phyloP scores from a whole-genome alignment of 2,113 vertebrate genomes.

The Tiliqua scincoides region DNA sequence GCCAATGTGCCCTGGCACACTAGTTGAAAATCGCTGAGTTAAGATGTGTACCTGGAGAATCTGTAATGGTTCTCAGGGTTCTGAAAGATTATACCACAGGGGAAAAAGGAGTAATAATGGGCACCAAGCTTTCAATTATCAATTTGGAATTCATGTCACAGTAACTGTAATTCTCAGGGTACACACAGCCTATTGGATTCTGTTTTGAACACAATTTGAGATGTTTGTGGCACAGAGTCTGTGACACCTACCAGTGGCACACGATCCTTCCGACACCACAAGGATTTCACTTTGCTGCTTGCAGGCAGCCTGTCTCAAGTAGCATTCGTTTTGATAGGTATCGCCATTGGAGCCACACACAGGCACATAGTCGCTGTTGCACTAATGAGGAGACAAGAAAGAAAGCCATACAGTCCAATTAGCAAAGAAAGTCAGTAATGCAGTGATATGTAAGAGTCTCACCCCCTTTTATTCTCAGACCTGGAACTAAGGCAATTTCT shows the following conservation, averaged over 20 bases:
- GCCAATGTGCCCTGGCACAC: too few relatives aligned
- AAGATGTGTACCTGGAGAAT: too few relatives aligned
- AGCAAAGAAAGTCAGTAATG: neutral
- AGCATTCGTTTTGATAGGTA: conserved; percentile 98
- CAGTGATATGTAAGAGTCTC: rapidly evolving
- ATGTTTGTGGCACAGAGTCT: rapidly evolving
- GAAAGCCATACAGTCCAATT: neutral
- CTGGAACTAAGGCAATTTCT: neutral
- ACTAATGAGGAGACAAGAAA: conserved; percentile 76
- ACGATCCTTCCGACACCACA: conserved; percentile 91
- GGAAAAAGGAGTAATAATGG: neutral
- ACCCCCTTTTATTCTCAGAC: rapidly evolving
- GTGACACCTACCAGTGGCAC: conserved; percentile 86
- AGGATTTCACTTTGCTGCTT: conserved; percentile 97
- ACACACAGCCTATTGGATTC: neutral
- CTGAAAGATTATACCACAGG: neutral
- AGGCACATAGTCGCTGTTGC: conserved; percentile 96
- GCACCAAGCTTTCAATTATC: neutral
- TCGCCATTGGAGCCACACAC: conserved; percentile 98
- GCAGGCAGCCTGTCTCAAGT: conserved; percentile 95
- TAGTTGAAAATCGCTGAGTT: too few relatives aligned
- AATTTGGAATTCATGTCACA: neutral
- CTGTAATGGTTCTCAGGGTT: neutral
- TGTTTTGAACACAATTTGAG: rapidly evolving
- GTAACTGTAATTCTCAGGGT: neutral